Base-by-base conservation (phyloP, 2,113 vertebrate species). In the Mormyrus iriodes region DNA sequence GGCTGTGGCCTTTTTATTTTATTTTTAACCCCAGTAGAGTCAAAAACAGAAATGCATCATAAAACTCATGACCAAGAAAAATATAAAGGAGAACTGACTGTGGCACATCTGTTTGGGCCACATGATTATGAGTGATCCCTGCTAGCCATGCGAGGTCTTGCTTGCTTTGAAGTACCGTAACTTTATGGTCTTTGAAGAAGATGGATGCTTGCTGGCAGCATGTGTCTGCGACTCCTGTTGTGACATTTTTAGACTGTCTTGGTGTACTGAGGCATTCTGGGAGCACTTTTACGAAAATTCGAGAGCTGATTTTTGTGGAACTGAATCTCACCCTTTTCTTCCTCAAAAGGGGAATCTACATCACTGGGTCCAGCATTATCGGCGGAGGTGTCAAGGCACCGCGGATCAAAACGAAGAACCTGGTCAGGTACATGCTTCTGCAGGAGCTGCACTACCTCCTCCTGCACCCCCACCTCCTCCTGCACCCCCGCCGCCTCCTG, bases 351-450 rank as follows among this genome's bases (percentile, higher is more conserved):
- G 98, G 98, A 9, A 99, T 99, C 95, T 99, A 98, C 93, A 97
- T 99, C 93, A 99, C 98, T 0, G 98, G 98, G 27, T 99, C 98
- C 86, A 99, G 98, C 94, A 99, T 99, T 93, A 96, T 99, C 42
- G 98, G 98, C 3, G 98, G 98, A 87, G 98, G 98, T 90, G 98
- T 99, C 65, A 99, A 99, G 93, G 98, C 98, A 51, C 98, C 98
- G 1, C 95, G 98, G 92, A 99, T 99, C 93, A 99, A 99, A 95
- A 99, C 98, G 31, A 99, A 99, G 94, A 99, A 99, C 91, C 94
- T 99, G 92, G 98, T 99, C 93, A 99, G 98, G 98, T 99, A 95
- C 4, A 1, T 69, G 35, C 44, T n/a, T 42, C 39, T 51, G 10
- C 44, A n/a, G 53, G 19, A 9, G 17, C 13, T 46, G 35, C 13